phyloP scores from a whole-genome alignment of 2,113 vertebrate species.

The Abramis brama region DNA sequence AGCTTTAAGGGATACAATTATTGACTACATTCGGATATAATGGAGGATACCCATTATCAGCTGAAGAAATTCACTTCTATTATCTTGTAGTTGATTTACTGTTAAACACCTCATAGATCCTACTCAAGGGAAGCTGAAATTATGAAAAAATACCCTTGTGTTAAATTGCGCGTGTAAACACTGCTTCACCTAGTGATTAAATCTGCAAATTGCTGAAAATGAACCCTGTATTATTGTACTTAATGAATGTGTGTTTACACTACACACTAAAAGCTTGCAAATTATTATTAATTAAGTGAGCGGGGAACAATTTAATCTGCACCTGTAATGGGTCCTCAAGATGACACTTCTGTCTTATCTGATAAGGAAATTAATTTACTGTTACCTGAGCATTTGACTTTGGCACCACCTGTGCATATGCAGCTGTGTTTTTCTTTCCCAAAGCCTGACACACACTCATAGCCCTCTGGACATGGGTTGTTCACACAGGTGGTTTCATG shows the following conservation, averaged over 20 bases:
- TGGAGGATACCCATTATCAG: not conserved
- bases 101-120: conserved; percentile 11
- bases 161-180: not conserved
- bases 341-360: conserved; percentile 5
- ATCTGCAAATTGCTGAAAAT: not conserved
- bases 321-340: not conserved
- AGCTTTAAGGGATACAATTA: too few relatives aligned
- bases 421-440: conserved; percentile 77
- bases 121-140: not conserved
- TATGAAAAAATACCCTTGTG: conserved; percentile 11
- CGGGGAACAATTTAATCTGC: conserved; percentile 15
- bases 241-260: conserved; percentile 17
- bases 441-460: conserved; percentile 74
- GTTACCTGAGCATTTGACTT: conserved; percentile 78
- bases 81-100: not conserved
- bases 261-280: conserved; percentile 24
- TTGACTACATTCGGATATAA: not conserved
- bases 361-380: conserved; percentile 51
- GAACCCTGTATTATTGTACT: conserved; percentile 1
- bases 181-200: not conserved
- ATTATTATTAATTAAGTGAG: not conserved
- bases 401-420: conserved; percentile 72
- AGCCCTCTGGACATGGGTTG: conserved; percentile 77
- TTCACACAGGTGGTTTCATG: conserved; percentile 72
- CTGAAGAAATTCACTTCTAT: not conserved